These are phyloP conservation scores for Agonopterix subpropinquella DNA, from an alignment of 2,888 invertebrate species.

Conservation along the genomic window DNA sequence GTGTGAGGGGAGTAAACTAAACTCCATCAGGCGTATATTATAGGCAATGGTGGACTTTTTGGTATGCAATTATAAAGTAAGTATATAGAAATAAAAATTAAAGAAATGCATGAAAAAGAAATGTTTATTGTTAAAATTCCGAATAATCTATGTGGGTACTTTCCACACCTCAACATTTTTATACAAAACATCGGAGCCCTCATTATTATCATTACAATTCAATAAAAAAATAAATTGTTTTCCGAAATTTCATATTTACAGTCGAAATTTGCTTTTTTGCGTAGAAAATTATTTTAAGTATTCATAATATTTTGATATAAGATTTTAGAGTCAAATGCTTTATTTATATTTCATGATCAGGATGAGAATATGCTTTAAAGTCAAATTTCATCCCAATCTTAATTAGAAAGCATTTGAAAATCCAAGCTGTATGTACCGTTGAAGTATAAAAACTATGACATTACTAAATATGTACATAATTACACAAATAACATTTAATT, in stretches of 20 bases:
- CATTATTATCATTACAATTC: conserved; percentile 40
- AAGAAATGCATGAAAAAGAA: conserved; percentile 25
- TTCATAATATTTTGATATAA: conserved; percentile 21
- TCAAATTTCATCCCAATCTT: conserved; percentile 8
- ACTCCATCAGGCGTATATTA: no score
- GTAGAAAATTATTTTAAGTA: conserved; percentile 14
- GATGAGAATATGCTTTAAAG: conserved; percentile 12
- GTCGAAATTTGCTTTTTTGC: conserved; percentile 20
- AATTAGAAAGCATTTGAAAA: conserved; percentile 1
- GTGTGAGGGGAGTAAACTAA: no score
- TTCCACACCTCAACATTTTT: conserved; percentile 33
- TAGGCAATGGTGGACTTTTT: no score
- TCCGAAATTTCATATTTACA: conserved; percentile 55
- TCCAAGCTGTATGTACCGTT: conserved; percentile 29
- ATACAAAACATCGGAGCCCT: conserved; percentile 41
- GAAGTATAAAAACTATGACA: conserved; percentile 53
- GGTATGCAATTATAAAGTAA: no score
- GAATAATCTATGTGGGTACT: conserved; percentile 36
- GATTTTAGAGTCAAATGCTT: conserved; percentile 13
- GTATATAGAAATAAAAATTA: not conserved
- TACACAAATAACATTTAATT: conserved; percentile 41
- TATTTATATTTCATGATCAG: conserved; percentile 18
- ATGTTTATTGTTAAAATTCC: conserved; percentile 57
- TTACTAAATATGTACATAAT: conserved; percentile 56
- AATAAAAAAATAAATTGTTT: conserved; percentile 60